These are phyloP conservation scores for Intellagama lesueurii DNA, from an alignment of 2,797 vertebrate species.

Conservation along the genomic window DNA sequence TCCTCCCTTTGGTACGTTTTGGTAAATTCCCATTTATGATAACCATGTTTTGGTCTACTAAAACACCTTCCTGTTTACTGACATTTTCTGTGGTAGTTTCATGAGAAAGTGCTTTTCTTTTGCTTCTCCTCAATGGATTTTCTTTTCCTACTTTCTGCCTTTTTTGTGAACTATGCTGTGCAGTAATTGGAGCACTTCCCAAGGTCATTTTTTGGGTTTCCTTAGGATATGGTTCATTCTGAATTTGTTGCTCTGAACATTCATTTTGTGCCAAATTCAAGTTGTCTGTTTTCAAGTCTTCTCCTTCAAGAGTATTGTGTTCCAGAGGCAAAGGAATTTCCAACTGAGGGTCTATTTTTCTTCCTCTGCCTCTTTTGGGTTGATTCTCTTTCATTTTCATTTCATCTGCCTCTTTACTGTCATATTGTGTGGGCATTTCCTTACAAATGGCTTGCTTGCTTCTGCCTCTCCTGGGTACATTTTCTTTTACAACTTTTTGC, in stretches of 20 bases:
- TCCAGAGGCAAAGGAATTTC: too few species aligned
- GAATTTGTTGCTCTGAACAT: neutral
- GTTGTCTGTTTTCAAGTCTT: too few species aligned
- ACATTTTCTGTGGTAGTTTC: slow-evolving; percentile 13
- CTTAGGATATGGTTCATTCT: neutral
- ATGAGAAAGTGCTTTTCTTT: slow-evolving; percentile 33
- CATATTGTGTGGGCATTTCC: slow-evolving; percentile 16
- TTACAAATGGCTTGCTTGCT: slow-evolving; percentile 23
- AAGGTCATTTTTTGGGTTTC: neutral
- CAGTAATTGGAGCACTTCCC: neutral
- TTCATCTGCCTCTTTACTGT: neutral
- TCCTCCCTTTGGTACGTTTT: neutral
- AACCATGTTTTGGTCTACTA: neutral
- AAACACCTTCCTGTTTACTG: neutral
- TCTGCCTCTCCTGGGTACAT: slow-evolving; percentile 35
- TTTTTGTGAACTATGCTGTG: neutral
- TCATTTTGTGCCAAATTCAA: neutral
- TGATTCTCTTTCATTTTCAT: slow-evolving; percentile 30
- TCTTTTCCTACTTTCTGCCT: slow-evolving; percentile 11
- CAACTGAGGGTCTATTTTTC: neutral
- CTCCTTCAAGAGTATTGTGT: too few species aligned
- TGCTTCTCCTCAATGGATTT: slow-evolving; percentile 52
- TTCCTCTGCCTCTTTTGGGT: slow-evolving; percentile 55
- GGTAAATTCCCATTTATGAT: neutral
- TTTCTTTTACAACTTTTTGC: slow-evolving; percentile 2